These are phyloP conservation scores for Hucho hucho DNA, from an alignment of 2,113 vertebrate species.

Conservation along the genomic window DNA sequence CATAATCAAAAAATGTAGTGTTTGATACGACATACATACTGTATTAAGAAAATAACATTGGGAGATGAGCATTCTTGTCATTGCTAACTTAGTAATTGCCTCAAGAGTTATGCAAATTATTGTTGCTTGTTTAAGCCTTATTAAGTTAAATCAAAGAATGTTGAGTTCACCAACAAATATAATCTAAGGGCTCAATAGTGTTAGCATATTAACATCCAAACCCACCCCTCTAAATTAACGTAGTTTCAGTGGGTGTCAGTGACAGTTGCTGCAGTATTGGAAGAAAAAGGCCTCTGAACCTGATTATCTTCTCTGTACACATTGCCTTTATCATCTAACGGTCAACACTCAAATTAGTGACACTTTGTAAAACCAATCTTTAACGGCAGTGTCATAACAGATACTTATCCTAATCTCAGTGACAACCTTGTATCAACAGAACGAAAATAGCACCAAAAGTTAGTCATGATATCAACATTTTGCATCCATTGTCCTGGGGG, in stretches of 20 bases:
- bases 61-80: neutral
- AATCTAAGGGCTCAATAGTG: neutral
- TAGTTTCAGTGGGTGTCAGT: neutral
- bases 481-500: slow-evolving; percentile 3
- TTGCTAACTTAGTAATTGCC: neutral
- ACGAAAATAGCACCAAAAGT: slow-evolving; percentile 14
- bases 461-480: neutral
- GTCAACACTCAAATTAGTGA: neutral
- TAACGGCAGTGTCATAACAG: neutral
- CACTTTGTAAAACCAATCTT: neutral
- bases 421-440: neutral
- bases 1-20: neutral
- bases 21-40: neutral
- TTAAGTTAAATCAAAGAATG: slow-evolving; percentile 1
- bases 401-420: neutral
- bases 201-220: slow-evolving; percentile 7
- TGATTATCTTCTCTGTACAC: neutral
- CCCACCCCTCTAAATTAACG: neutral
- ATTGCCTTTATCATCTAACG: neutral
- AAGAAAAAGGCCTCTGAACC: neutral
- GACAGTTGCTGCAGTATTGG: slow-evolving; percentile 2
- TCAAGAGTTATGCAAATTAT: neutral
- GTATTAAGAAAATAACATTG: slow-evolving; percentile 5
- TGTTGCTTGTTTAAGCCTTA: slow-evolving; percentile 1
- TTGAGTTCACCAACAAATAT: slow-evolving; percentile 6